phyloP scores from a whole-genome alignment of 2,888 invertebrate species.

The Asteroscopus sphinx region DNA sequence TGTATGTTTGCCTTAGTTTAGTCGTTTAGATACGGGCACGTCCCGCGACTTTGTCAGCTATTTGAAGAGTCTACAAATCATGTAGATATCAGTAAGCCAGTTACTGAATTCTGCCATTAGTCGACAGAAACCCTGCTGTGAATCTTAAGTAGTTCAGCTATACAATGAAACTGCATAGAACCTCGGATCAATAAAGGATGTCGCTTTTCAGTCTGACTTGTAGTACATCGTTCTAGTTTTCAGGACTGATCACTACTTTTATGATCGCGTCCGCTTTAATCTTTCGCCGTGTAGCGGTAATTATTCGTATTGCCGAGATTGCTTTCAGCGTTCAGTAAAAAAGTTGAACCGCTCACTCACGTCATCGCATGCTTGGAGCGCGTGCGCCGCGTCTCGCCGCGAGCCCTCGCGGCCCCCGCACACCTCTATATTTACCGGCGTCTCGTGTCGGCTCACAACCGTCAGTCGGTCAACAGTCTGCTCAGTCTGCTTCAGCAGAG shows the following conservation, averaged over 20 bases:
- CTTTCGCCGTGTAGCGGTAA: conserved; percentile 40
- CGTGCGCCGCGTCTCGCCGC: conserved; percentile 68
- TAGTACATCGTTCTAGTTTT: conserved; percentile 25
- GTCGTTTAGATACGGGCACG: conserved; percentile 12
- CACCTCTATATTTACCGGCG: conserved; percentile 71
- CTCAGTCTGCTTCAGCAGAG: conserved; percentile 62
- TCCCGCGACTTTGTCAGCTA: conserved; percentile 7
- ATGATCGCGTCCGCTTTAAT: conserved; percentile 13
- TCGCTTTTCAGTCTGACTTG: conserved; percentile 13
- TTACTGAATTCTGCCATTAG: conserved; percentile 4
- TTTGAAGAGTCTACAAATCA: not conserved
- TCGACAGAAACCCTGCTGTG: not conserved
- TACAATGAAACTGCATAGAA: conserved; percentile 8
- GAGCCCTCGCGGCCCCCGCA: conserved; percentile 49
- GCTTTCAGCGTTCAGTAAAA: conserved; percentile 75
- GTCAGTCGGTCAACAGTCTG: conserved; percentile 62
- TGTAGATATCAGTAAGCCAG: not conserved
- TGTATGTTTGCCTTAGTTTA: conserved; percentile 28
- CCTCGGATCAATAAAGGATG: conserved; percentile 19
- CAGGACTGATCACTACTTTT: conserved; percentile 17
- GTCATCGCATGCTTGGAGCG: conserved; percentile 76
- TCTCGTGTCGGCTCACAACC: conserved; percentile 50
- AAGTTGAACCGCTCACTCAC: conserved; percentile 69
- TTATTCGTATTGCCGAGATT: conserved; percentile 47
- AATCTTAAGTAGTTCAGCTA: not conserved